Base-by-base conservation (phyloP, 2,888 invertebrate species). In the Halocaridina rubra region DNA sequence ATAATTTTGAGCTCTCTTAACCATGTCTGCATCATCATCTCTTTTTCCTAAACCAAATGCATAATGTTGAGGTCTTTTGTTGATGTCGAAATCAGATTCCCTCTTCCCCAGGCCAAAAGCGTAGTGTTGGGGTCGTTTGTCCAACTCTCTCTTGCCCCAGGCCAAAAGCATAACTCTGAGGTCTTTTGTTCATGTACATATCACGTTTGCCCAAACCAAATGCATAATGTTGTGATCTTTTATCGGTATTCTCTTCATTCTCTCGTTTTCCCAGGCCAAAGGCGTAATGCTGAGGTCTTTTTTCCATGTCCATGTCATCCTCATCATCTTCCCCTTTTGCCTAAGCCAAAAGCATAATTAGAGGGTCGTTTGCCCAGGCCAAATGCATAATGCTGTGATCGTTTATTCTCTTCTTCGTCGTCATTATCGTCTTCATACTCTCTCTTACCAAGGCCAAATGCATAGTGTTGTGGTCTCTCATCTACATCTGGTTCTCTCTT, bases 351-450 rank as follows among this genome's bases (percentile, higher is more conserved):
- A 19, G 81, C 32, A 32, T 81, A 81, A n/a, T 74, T 24, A n/a
- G 74, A 74, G n/a, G 29, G 71, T 29, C 80, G 16, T n/a, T 81
- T 81, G 7, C 81, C 81, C 1, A 81, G 76, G n/a, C 81, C 81
- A 19, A 81, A 81, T 3, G 64, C 61, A 22, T 81, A 81, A 10
- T 16, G 19, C 3, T 19, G 53, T n/a, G 22, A 24, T 30, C 67
- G 22, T 30, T 67, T 67, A 19, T 57, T 57, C n/a, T 19, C 19
- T 19, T 57, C 57, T 7, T 67, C 67, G 10, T 27, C 29, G 16
- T 67, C 67, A 67, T n/a, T 29, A 29, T 32, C 67, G 13, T 29
- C 32, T 67, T 2, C 30, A 13, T 32, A 27, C n/a, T n/a, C 19
- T 32, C 29, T 67, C 67, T 1, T 78, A 1, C 80, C 80, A 29